These are phyloP conservation scores for Lophius piscatorius DNA, from an alignment of 2,113 vertebrate genomes.

Conservation along the genomic window DNA sequence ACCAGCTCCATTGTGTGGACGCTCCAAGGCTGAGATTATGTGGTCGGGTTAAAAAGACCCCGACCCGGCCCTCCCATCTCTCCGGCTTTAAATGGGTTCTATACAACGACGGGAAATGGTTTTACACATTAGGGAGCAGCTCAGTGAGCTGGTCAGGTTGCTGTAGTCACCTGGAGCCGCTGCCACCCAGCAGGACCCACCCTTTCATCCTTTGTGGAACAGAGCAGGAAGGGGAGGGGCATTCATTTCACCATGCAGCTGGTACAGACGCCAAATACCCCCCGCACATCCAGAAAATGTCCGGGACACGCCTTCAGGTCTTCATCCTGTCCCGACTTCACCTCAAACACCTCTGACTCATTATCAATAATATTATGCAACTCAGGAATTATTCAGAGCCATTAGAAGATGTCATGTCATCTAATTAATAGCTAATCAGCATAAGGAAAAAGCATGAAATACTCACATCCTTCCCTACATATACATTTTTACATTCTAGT, in stretches of 20 bases:
- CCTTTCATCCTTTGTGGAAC: constrained; percentile 80
- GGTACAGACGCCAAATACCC: constrained; percentile 59
- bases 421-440: no score
- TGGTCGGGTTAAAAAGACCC: constrained; percentile 68
- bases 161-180: constrained; percentile 80
- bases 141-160: constrained; percentile 75
- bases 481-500: no score
- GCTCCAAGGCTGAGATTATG: constrained; percentile 79
- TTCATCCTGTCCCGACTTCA: constrained; percentile 16
- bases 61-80: not conserved
- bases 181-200: constrained; percentile 73
- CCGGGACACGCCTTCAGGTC: constrained; percentile 32
- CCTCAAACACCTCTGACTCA: constrained; percentile 9
- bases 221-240: constrained; percentile 59
- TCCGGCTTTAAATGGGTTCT: constrained; percentile 60
- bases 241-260: constrained; percentile 73
- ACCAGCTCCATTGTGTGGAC: constrained; percentile 70
- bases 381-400: no score
- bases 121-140: no score
- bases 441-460: no score
- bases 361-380: no score
- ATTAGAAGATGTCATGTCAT: no score
- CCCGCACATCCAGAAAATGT: constrained; percentile 10
- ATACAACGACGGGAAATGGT: no score
- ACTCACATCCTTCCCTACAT: no score